A percentile compares a stretch with the other conserved stretches of the same genome.
phyloP scores from a whole-genome alignment of 2,113 vertebrate genomes.

The Aldabrachelys gigantea region DNA sequence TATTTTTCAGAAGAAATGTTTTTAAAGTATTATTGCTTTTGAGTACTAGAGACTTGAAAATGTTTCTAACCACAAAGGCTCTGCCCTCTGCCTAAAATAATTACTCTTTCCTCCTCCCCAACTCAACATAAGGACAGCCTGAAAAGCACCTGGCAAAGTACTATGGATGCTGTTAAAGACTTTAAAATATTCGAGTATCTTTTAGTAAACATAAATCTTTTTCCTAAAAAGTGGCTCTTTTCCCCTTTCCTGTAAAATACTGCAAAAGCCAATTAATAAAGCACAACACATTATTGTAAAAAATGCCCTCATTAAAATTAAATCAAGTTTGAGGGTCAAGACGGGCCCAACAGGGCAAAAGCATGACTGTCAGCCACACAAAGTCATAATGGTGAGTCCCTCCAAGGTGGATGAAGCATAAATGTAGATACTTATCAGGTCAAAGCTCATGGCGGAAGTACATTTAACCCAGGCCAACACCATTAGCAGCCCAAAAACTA shows the following conservation, averaged over 20 bases:
- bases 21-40: neutral
- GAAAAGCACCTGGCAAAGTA: neutral
- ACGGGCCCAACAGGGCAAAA: neutral
- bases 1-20: neutral
- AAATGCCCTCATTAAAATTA: neutral
- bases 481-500: neutral
- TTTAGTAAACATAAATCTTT: neutral
- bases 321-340: neutral
- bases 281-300: neutral
- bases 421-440: neutral
- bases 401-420: neutral
- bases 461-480: neutral
- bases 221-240: neutral
- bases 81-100: neutral
- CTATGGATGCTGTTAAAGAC: too few species aligned
- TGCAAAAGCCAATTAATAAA: neutral
- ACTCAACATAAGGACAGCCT: neutral
- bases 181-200: neutral
- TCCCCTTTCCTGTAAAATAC: neutral
- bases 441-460: neutral
- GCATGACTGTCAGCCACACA: neutral
- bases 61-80: neutral
- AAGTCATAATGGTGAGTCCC: neutral
- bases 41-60: neutral
- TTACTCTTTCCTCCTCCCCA: neutral